Conservation (phyloP, 2,888 invertebrate genomes). For the Aspidapion aeneum region DNA sequence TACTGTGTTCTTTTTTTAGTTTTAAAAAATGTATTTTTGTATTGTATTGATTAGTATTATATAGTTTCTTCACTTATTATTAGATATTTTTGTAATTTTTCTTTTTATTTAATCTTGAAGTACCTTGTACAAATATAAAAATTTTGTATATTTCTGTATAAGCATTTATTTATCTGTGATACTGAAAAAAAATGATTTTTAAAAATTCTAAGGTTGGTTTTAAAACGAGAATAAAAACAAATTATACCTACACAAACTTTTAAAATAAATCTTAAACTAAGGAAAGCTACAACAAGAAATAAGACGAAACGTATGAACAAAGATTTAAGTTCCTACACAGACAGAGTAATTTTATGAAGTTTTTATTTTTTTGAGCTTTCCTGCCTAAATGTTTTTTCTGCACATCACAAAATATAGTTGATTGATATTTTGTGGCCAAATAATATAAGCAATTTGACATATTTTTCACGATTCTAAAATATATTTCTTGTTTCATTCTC, state of each 20-base stretch:
- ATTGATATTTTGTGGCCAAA: neutral
- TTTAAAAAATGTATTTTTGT: no score
- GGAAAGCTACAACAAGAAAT: neutral
- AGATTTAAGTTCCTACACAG: neutral
- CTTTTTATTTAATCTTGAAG: no score
- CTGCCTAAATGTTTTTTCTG: neutral
- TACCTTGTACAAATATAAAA: conserved; percentile 41
- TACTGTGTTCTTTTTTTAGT: no score
- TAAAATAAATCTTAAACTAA: neutral
- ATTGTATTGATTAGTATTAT: no score
- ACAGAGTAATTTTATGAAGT: neutral
- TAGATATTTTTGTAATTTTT: no score
- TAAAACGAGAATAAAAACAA: neutral
- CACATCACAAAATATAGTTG: neutral
- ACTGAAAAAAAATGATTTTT: conserved; percentile 30
- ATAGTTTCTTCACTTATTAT: no score
- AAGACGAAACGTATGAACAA: neutral
- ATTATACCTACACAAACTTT: no score
- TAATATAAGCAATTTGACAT: neutral
- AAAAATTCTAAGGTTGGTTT: neutral
- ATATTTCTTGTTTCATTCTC: no score
- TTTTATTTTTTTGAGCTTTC: neutral
- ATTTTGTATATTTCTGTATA: conserved; percentile 49
- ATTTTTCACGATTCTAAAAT: neutral
- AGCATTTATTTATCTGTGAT: conserved; percentile 53